These are phyloP conservation scores for Acestrorhynchus altus DNA, from an alignment of 2,797 vertebrate species.

Conservation along the genomic window DNA sequence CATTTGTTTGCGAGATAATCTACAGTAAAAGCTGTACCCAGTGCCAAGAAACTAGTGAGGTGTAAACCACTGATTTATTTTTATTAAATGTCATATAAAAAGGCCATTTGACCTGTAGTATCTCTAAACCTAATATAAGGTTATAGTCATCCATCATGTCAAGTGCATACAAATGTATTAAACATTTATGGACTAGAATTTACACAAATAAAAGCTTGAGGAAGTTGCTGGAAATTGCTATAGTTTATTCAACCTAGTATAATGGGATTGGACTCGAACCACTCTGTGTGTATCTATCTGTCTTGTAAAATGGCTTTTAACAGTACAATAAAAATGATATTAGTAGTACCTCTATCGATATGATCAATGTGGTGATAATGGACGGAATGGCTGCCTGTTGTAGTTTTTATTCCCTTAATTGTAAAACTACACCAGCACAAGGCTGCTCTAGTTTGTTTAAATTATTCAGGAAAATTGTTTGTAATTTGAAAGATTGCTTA, in stretches of 20 bases:
- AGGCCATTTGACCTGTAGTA: constrained; percentile 75
- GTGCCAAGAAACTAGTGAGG: constrained; percentile 69
- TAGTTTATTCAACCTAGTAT: constrained; percentile 62
- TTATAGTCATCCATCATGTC: constrained; percentile 39
- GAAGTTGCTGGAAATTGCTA: constrained; percentile 62
- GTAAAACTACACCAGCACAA: constrained; percentile 1
- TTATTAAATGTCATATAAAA: constrained; percentile 77
- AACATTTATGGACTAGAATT: constrained; percentile 62
- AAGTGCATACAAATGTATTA: constrained; percentile 58
- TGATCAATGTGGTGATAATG: constrained; percentile 29
- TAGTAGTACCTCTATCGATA: constrained; percentile 28
- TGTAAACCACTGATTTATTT: constrained; percentile 71
- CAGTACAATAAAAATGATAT: constrained; percentile 38
- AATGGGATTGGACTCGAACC: constrained; percentile 59
- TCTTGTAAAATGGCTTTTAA: constrained; percentile 63
- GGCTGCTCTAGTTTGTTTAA: constrained; percentile 8
- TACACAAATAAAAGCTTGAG: constrained; percentile 58
- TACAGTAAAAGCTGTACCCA: background rate
- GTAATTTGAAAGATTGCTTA: constrained; percentile 13
- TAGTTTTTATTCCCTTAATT: too few relatives aligned
- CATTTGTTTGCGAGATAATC: constrained; percentile 22
- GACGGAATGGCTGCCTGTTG: constrained; percentile 11
- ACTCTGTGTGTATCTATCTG: constrained; percentile 43
- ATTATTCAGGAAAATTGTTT: constrained; percentile 30
- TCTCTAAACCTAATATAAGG: constrained; percentile 43